Evolutionary conservation across 1,140 invertebrate genomes (phyloP).

Genomic region (Drosophila murphyi): DNA sequence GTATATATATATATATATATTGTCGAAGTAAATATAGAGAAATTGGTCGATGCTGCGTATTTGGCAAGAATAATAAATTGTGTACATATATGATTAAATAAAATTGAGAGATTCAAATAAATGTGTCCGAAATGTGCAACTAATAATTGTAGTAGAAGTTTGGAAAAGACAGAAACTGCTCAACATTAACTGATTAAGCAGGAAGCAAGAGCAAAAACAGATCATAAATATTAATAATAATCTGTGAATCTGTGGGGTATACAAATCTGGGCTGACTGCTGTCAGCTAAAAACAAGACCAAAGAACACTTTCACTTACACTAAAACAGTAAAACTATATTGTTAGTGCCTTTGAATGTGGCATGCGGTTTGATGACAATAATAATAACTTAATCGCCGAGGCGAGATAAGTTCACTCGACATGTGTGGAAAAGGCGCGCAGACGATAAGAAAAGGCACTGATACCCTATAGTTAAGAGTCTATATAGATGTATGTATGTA

Average conservation of each 20-base stretch:
- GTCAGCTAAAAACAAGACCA: neutral
- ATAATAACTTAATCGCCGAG: neutral
- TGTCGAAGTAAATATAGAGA: neutral
- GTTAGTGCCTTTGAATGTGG: neutral
- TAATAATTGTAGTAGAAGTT: neutral
- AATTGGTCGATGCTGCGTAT: too few relatives aligned
- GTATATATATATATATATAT: neutral
- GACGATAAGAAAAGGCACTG: conserved; percentile 16
- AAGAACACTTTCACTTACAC: neutral
- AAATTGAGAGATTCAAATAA: too few relatives aligned
- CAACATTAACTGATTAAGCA: conserved; percentile 3
- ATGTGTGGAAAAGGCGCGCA: neutral
- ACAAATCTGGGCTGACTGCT: neutral
- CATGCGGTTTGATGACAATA: neutral
- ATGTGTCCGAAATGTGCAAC: neutral
- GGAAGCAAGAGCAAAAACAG: neutral
- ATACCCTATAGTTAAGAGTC: neutral
- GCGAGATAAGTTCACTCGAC: neutral
- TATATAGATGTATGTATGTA: neutral
- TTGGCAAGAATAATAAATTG: neutral
- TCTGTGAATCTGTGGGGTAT: too few relatives aligned
- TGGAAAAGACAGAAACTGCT: neutral
- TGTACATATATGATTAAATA: neutral
- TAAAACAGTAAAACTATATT: neutral
- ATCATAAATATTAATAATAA: too few relatives aligned